Percentiles rank a stretch among this genome's conserved stretches.
Evolutionary conservation across 2,797 vertebrate genomes (phyloP).

Genomic region (Pseudocheirus occidentalis): DNA sequence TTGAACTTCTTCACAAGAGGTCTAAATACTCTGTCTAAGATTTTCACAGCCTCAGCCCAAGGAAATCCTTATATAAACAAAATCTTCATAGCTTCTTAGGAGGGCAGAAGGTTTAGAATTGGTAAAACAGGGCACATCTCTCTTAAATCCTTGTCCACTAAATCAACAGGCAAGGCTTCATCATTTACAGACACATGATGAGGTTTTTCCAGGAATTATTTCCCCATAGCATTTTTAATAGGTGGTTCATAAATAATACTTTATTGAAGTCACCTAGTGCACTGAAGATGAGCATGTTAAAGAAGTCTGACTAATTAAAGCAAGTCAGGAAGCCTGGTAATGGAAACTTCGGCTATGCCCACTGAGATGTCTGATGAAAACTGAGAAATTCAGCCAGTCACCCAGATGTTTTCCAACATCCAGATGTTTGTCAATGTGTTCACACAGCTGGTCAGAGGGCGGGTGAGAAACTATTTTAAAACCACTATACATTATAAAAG

Average conservation of each 20-base stretch:
- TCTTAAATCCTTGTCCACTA: constrained; percentile 81
- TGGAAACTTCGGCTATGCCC: constrained; percentile 76
- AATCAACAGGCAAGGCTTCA: constrained; percentile 79
- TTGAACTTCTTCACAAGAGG: neutral
- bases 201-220: constrained; percentile 87
- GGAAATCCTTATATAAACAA: constrained; percentile 53
- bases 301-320: constrained; percentile 75
- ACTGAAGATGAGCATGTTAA: constrained; percentile 74
- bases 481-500: neutral
- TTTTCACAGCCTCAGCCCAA: constrained; percentile 73
- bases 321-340: constrained; percentile 74
- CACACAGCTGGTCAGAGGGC: constrained; percentile 71
- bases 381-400: constrained; percentile 63
- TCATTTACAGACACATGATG: constrained; percentile 86
- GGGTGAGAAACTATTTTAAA: constrained; percentile 19
- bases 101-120: constrained; percentile 74
- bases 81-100: constrained; percentile 69
- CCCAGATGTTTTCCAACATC: constrained; percentile 63
- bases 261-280: constrained; percentile 77
- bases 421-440: constrained; percentile 70
- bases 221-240: constrained; percentile 86
- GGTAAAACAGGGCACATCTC: constrained; percentile 76
- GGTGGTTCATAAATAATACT: constrained; percentile 87
- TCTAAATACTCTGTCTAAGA: constrained; percentile 63
- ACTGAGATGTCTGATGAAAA: constrained; percentile 74